Conservation (phyloP, 2,888 invertebrate genomes). For the Cryptus armator region DNA sequence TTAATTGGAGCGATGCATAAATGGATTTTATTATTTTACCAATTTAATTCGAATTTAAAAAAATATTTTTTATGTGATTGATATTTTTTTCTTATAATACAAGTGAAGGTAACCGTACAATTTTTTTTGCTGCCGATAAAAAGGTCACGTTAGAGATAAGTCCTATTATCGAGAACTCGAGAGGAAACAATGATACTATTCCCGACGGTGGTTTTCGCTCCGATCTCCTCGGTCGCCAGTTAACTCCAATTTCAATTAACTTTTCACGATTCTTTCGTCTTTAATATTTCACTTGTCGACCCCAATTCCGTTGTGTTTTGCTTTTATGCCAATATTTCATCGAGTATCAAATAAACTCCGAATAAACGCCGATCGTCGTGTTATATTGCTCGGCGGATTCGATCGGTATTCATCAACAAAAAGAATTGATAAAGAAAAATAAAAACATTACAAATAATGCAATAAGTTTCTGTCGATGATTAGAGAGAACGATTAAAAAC, state of each 20-base stretch:
- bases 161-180: slow-evolving; percentile 11
- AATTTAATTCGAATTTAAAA: no score
- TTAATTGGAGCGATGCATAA: no score
- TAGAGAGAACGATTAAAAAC: no score
- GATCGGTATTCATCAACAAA: no score
- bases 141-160: not conserved
- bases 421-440: no score
- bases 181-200: slow-evolving; percentile 6
- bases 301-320: not conserved
- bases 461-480: no score
- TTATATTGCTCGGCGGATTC: no score
- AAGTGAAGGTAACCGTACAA: not conserved
- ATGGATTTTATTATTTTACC: no score
- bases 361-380: not conserved
- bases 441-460: no score
- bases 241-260: slow-evolving; percentile 8
- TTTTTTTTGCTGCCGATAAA: not conserved
- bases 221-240: not conserved
- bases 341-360: not conserved
- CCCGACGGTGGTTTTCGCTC: not conserved
- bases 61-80: no score
- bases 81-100: not conserved
- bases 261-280: not conserved
- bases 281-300: not conserved
- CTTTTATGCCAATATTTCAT: not conserved